These are phyloP conservation scores for Deilephila porcellus DNA, from an alignment of 2,888 invertebrate species.

Conservation along the genomic window DNA sequence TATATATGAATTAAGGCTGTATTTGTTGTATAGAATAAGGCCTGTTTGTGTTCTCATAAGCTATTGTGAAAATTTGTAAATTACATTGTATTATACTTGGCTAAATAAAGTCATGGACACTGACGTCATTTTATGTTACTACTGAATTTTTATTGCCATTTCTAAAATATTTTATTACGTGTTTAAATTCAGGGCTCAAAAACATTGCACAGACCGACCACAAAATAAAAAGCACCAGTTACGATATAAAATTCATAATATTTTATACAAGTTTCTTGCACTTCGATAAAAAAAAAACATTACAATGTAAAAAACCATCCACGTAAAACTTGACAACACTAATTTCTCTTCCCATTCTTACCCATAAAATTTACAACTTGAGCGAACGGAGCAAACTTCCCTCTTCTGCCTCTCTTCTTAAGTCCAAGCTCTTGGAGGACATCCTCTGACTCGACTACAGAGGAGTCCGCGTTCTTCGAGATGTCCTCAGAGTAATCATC, in stretches of 20 bases:
- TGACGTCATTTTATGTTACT: not conserved
- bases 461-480: conserved; percentile 69
- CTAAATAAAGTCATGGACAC: conserved; percentile 1
- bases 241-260: conserved; percentile 14
- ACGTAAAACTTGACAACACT: conserved; percentile 45
- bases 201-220: not conserved
- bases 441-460: conserved; percentile 66
- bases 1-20: not conserved
- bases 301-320: conserved; percentile 44
- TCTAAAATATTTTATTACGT: not conserved
- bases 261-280: conserved; percentile 9
- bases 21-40: not conserved
- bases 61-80: conserved; percentile 7
- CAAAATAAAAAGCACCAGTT: not conserved
- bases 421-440: conserved; percentile 61
- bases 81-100: conserved; percentile 5
- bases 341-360: conserved; percentile 66
- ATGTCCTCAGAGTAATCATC: conserved; percentile 69
- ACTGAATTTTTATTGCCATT: not conserved
- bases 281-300: conserved; percentile 39
- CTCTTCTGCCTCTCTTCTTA: conserved; percentile 65
- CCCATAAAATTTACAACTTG: conserved; percentile 80
- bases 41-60: not conserved
- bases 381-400: conserved; percentile 69
- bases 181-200: too few relatives aligned